Evolutionary conservation across 2,888 invertebrate genomes (phyloP).

Genomic region (Drosophila algonquin): DNA sequence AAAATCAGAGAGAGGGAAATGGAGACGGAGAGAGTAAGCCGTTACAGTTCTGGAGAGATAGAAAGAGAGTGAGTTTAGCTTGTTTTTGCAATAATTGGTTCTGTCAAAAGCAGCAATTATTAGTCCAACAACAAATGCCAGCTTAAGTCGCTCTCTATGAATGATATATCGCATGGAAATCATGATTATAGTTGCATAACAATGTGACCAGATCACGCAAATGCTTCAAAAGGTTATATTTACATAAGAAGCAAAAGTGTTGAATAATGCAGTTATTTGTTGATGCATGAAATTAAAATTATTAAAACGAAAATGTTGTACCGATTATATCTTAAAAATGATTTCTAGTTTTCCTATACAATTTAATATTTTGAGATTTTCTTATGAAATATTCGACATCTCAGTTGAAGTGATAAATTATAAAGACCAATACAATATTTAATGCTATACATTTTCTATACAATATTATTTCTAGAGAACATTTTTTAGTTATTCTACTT

Average conservation of each 20-base stretch:
- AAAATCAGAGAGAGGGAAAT: conserved; percentile 14
- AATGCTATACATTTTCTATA: too few relatives aligned
- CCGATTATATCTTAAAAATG: too few relatives aligned
- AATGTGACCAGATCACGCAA: conserved; percentile 2
- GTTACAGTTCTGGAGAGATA: conserved; percentile 1
- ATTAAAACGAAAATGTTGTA: too few relatives aligned
- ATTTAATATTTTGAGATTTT: too few relatives aligned
- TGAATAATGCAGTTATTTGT: neutral
- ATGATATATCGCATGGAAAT: conserved; percentile 33
- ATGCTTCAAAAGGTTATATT: neutral
- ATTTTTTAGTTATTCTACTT: too few relatives aligned
- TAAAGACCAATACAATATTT: too few relatives aligned
- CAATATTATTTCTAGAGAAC: too few relatives aligned
- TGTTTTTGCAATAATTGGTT: conserved; percentile 62
- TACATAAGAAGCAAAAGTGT: neutral
- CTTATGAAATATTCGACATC: too few relatives aligned
- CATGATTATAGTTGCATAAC: conserved; percentile 12
- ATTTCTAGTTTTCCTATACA: too few relatives aligned
- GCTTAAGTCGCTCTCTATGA: conserved; percentile 19
- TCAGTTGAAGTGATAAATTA: too few relatives aligned
- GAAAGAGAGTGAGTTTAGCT: conserved; percentile 10
- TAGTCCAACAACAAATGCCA: conserved; percentile 15
- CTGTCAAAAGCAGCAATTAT: conserved; percentile 65
- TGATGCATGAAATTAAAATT: neutral
- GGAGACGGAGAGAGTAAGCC: neutral